These are phyloP conservation scores for Perca schrenkii DNA, from an alignment of 2,113 vertebrate species.

Conservation along the genomic window DNA sequence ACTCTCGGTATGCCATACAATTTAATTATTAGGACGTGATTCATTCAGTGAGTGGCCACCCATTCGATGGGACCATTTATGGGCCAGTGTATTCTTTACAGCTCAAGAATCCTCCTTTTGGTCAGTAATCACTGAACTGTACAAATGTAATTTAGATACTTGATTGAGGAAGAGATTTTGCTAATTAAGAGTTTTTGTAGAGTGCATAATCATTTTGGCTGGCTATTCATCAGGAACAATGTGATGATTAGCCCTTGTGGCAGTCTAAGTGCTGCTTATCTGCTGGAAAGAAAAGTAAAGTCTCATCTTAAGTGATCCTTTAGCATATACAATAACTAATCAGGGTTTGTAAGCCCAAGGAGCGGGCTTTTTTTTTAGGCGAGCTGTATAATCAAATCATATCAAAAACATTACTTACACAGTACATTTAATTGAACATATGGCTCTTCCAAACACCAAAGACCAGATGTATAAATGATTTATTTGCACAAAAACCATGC, in stretches of 20 bases:
- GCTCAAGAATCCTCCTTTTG: slow-evolving; percentile 76
- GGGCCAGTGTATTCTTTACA: slow-evolving; percentile 71
- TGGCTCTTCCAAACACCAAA: background rate
- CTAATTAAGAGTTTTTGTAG: slow-evolving; percentile 82
- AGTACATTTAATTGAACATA: slow-evolving; percentile 2
- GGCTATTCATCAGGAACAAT: slow-evolving; percentile 82
- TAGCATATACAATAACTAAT: slow-evolving; percentile 43
- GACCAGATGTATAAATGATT: background rate
- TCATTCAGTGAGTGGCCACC: slow-evolving; percentile 82
- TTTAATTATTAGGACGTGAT: slow-evolving; percentile 85
- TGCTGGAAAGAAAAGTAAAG: slow-evolving; percentile 63
- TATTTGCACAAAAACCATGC: background rate
- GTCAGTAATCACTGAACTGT: slow-evolving; percentile 84
- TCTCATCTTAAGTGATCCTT: slow-evolving; percentile 52
- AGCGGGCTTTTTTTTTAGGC: background rate
- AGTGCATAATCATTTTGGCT: slow-evolving; percentile 79
- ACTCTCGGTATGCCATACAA: slow-evolving; percentile 80
- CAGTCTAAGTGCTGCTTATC: slow-evolving; percentile 65
- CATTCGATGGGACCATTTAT: slow-evolving; percentile 80
- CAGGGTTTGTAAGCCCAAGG: slow-evolving; percentile 13
- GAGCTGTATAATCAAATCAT: slow-evolving; percentile 11
- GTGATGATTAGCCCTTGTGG: slow-evolving; percentile 78
- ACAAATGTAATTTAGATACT: slow-evolving; percentile 83
- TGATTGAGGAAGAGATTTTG: slow-evolving; percentile 78
- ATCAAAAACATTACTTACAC: background rate